Evolutionary conservation across 2,888 invertebrate species (phyloP).

Genomic region (Nymphalis urticae): DNA sequence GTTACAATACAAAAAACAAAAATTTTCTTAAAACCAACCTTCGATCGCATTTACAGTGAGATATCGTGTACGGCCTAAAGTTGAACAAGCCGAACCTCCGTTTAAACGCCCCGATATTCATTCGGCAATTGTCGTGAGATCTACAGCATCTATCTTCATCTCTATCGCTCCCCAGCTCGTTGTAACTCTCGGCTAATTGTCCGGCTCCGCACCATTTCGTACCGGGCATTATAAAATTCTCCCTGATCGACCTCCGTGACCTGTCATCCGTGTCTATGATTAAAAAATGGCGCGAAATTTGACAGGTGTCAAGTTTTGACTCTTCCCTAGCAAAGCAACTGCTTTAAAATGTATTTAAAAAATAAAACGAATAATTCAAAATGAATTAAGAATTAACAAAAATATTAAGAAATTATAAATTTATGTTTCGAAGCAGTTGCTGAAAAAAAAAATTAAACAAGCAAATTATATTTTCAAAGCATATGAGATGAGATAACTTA

Average conservation of each 20-base stretch:
- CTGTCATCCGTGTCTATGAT: constrained; percentile 52
- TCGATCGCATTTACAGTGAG: constrained; percentile 89
- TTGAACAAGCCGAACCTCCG: constrained; percentile 85
- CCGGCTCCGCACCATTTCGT: constrained; percentile 89
- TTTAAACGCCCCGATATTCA: constrained; percentile 83
- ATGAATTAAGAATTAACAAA: not conserved
- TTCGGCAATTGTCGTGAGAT: constrained; percentile 86
- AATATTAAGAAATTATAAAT: not conserved
- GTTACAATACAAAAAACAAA: constrained; percentile 21
- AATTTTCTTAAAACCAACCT: constrained; percentile 77
- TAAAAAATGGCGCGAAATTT: constrained; percentile 17
- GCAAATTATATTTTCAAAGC: constrained; percentile 1
- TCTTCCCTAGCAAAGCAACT: not conserved
- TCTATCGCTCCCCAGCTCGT: constrained; percentile 79
- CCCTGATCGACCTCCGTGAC: constrained; percentile 72
- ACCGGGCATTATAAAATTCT: constrained; percentile 84
- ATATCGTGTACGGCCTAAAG: constrained; percentile 86
- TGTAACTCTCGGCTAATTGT: constrained; percentile 81
- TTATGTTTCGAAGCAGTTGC: not conserved
- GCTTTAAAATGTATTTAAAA: not conserved
- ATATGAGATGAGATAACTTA: not conserved
- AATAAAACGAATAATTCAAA: not conserved
- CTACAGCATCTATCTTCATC: constrained; percentile 87
- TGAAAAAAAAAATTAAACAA: not conserved
- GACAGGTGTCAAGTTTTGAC: constrained; percentile 1